These are phyloP conservation scores for Petrocephalus schoutedeni DNA, from an alignment of 2,797 vertebrate species.

Conservation along the genomic window DNA sequence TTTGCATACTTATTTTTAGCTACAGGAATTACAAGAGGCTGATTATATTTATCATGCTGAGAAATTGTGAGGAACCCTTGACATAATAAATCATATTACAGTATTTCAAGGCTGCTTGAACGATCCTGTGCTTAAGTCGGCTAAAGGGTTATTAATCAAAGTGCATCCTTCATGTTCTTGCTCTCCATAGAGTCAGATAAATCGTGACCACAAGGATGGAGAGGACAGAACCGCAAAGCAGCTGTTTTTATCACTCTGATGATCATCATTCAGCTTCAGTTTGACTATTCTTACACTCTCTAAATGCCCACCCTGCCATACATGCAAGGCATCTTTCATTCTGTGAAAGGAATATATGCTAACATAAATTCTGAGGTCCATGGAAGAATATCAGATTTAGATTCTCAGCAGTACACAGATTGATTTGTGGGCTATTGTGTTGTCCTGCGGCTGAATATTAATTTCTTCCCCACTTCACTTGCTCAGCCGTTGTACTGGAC, in stretches of 20 bases:
- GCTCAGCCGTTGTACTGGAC: background rate
- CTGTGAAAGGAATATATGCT: background rate
- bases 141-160: background rate
- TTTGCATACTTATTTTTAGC: background rate
- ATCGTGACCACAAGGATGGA: background rate
- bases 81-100: background rate
- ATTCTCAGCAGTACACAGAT: background rate
- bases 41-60: background rate
- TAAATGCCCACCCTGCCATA: background rate
- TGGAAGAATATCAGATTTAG: background rate
- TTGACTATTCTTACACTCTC: background rate
- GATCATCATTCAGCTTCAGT: background rate
- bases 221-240: background rate
- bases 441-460: background rate
- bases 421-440: background rate
- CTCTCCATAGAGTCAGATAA: background rate
- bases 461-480: background rate
- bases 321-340: background rate
- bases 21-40: background rate
- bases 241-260: background rate
- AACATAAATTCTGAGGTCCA: background rate
- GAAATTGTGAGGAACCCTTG: background rate
- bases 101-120: background rate
- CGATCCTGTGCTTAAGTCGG: background rate
- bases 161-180: background rate